Evolutionary conservation across 2,797 vertebrate genomes (phyloP).

Genomic region (Pangasius mekongensis): DNA sequence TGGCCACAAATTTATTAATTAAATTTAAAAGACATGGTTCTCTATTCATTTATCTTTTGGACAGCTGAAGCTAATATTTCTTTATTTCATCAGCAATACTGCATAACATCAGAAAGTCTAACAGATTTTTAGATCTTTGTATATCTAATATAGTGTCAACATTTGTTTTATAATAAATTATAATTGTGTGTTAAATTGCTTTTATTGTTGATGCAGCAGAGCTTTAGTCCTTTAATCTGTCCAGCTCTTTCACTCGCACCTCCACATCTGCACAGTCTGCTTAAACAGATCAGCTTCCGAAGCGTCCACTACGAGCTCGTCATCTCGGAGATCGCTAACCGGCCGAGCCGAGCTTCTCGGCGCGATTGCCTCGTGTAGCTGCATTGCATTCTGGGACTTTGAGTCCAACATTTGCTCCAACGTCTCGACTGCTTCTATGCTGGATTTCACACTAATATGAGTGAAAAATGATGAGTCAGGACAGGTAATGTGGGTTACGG

Average conservation of each 20-base stretch:
- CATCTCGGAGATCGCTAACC: background rate
- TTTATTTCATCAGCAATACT: background rate
- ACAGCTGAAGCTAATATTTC: background rate
- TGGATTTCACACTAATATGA: background rate
- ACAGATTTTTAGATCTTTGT: background rate
- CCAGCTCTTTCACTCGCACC: background rate
- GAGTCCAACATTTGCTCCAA: background rate
- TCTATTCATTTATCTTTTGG: background rate
- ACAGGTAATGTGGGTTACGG: no score
- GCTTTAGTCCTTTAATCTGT: background rate
- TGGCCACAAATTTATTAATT: no score
- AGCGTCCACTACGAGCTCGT: background rate
- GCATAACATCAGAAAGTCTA: background rate
- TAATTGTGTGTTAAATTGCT: background rate
- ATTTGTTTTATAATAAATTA: no score
- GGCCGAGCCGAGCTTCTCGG: background rate
- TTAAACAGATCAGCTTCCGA: background rate
- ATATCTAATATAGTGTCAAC: background rate
- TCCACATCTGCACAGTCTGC: background rate
- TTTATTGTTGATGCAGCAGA: background rate
- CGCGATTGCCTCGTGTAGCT: no score
- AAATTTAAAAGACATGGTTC: background rate
- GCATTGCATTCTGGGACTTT: background rate
- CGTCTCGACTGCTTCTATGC: background rate
- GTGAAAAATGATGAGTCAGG: background rate